Evolutionary conservation across 1,140 invertebrate genomes (phyloP).

Genomic region (Hypsibius dujardini): DNA sequence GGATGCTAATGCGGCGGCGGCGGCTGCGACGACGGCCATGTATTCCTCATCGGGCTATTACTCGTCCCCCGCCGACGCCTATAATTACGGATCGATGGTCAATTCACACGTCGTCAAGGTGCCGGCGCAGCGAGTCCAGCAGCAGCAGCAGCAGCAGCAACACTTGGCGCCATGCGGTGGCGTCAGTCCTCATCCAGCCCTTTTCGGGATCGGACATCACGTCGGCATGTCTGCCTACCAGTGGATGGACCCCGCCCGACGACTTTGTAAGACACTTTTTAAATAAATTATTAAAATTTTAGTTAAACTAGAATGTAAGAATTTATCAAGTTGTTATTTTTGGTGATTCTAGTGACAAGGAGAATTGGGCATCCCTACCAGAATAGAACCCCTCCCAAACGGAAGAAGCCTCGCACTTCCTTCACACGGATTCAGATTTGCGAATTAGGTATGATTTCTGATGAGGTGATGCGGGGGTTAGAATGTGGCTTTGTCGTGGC

Average conservation of each 20-base stretch:
- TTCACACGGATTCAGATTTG: constrained; percentile 62
- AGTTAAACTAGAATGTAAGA: not conserved
- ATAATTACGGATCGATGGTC: too few species aligned
- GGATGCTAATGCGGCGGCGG: too few species aligned
- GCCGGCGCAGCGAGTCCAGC: not conserved
- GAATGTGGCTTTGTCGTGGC: not conserved
- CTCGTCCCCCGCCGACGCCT: too few species aligned
- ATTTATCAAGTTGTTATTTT: not conserved
- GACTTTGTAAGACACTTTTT: not conserved
- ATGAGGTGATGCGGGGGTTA: not conserved
- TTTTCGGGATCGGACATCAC: not conserved
- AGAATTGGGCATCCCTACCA: constrained; percentile 96
- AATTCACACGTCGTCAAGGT: not conserved
- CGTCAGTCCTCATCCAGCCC: not conserved
- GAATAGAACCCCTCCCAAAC: constrained; percentile 86
- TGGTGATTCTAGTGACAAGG: constrained; percentile 35
- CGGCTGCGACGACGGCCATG: too few species aligned
- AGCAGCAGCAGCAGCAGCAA: not conserved
- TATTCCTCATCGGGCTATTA: too few species aligned
- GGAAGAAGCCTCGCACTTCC: constrained; percentile 92
- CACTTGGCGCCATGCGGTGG: not conserved
- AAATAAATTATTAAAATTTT: not conserved
- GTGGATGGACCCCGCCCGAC: constrained; percentile 1
- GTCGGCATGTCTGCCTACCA: not conserved
- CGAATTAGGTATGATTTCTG: constrained; percentile 42